phyloP scores from a whole-genome alignment of 2,113 vertebrate genomes.

The Onychorhynchus coronatus region DNA sequence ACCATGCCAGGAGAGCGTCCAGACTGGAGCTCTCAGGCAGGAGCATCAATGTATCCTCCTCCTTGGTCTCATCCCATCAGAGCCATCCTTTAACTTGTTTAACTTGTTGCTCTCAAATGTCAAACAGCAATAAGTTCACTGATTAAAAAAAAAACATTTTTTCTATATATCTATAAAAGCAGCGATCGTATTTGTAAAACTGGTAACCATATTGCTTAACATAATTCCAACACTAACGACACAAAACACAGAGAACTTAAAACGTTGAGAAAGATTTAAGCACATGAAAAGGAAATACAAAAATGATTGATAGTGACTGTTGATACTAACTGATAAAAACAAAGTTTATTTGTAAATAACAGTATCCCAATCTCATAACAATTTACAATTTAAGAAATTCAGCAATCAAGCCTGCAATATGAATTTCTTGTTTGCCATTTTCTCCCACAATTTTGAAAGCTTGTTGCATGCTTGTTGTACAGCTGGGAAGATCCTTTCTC shows the following conservation, averaged over 20 bases:
- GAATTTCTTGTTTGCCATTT: not conserved
- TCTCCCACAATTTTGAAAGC: not conserved
- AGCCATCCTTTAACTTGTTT: not conserved
- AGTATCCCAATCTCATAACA: not conserved
- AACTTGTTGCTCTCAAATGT: not conserved
- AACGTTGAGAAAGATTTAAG: not conserved
- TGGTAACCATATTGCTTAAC: not conserved
- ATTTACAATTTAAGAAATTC: not conserved
- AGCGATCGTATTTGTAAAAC: not conserved
- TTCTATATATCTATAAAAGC: not conserved
- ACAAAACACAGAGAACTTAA: not conserved
- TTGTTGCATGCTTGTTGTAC: not conserved
- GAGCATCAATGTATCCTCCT: not conserved
- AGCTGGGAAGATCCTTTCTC: not conserved
- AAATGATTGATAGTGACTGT: not conserved
- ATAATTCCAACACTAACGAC: not conserved
- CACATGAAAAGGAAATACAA: not conserved
- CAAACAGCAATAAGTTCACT: not conserved
- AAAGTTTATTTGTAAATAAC: slow-evolving; percentile 1
- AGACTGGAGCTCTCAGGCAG: not conserved
- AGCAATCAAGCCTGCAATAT: not conserved
- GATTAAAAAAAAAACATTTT: not conserved
- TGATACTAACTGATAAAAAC: not conserved
- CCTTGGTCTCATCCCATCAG: not conserved
- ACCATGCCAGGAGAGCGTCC: not conserved